Conservation (phyloP, 53 echinoderm and acorn worm species). For the Hippasteria phrygiana region DNA sequence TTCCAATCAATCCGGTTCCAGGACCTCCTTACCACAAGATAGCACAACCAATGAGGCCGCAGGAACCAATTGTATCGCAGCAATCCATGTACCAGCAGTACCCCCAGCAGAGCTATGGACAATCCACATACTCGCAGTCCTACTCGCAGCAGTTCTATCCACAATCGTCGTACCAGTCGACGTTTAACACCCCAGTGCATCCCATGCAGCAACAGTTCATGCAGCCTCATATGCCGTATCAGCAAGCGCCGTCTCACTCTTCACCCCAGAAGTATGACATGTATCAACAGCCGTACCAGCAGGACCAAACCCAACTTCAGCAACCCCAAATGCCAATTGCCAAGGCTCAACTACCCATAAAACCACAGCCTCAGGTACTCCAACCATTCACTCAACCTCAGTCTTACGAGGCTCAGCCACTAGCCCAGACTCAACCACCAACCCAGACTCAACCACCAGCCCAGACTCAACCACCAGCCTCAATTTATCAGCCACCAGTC, state of each 20-base stretch:
- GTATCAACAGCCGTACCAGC: slow-evolving; percentile 58
- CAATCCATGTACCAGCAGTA: slow-evolving; percentile 80
- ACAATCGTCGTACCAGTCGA: slow-evolving; percentile 69
- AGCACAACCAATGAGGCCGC: slow-evolving; percentile 89
- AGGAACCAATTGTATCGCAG: slow-evolving; percentile 73
- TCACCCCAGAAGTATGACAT: slow-evolving; percentile 74
- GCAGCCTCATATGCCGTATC: slow-evolving; percentile 75
- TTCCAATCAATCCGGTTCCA: slow-evolving; percentile 91
- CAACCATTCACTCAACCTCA: slow-evolving; percentile 36
- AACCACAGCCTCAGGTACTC: slow-evolving; percentile 49
- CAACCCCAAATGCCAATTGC: slow-evolving; percentile 32
- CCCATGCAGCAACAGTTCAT: slow-evolving; percentile 76
- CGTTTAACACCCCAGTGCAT: slow-evolving; percentile 58
- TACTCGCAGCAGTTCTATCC: slow-evolving; percentile 81
- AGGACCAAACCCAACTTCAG: slow-evolving; percentile 40
- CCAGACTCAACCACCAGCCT: slow-evolving; percentile 40
- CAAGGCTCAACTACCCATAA: slow-evolving; percentile 23
- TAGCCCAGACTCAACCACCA: slow-evolving; percentile 38
- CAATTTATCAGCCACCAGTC: slow-evolving; percentile 43
- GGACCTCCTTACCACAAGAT: slow-evolving; percentile 96
- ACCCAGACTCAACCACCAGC: too few species aligned
- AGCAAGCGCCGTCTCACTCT: slow-evolving; percentile 72
- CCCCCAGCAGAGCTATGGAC: slow-evolving; percentile 65
- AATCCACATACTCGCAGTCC: slow-evolving; percentile 73
- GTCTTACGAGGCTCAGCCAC: slow-evolving; percentile 30